Conservation (phyloP, 2,797 vertebrate genomes). For the Xerus rutilus region DNA sequence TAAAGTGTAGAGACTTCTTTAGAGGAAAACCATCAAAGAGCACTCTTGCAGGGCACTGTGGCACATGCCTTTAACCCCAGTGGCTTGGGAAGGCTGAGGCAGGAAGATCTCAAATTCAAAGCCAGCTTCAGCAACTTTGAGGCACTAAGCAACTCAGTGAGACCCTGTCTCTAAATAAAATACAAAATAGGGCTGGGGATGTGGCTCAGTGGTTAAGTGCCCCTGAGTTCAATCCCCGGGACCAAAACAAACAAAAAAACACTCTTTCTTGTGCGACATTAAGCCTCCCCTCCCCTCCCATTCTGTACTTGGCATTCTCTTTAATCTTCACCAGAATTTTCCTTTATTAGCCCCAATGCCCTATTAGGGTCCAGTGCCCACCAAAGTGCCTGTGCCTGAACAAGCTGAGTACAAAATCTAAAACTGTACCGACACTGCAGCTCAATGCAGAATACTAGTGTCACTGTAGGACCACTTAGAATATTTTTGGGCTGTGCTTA, state of each 20-base stretch:
- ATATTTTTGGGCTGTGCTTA: background rate
- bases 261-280: background rate
- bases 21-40: slow-evolving; percentile 32
- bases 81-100: too few species aligned
- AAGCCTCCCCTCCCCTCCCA: background rate
- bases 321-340: background rate
- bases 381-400: background rate
- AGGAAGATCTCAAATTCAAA: too few species aligned
- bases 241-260: background rate
- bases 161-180: too few species aligned
- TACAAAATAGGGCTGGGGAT: too few species aligned
- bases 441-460: background rate
- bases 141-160: too few species aligned
- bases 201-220: too few species aligned
- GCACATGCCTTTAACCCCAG: too few species aligned
- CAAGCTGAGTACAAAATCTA: background rate
- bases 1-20: slow-evolving; percentile 15
- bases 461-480: background rate
- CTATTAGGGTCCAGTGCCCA: background rate
- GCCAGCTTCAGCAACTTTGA: too few species aligned
- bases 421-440: background rate
- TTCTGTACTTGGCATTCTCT: background rate
- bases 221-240: too few species aligned
- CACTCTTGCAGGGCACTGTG: background rate
- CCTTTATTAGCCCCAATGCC: background rate